Base-by-base conservation (phyloP, 2,888 invertebrate species). In the Bruchidius siliquastri region DNA sequence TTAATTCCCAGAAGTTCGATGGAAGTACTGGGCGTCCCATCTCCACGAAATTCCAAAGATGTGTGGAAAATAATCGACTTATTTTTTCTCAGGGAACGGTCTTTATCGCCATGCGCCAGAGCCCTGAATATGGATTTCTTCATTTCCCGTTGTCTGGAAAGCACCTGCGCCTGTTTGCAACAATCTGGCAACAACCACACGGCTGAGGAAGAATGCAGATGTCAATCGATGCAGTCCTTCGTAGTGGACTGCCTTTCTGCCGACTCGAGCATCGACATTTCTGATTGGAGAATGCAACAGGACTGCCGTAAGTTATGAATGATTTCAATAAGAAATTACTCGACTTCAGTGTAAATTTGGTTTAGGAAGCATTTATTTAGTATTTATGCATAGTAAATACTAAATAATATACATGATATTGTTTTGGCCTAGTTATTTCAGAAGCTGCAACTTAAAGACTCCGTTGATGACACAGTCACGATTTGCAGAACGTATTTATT, bases 161-260 rank as follows among this genome's bases (percentile, higher is more conserved):
- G 91, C 69, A 90, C 92, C 69, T 96, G 95, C 84, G 89, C 90
- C 72, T 96, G 96, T 81, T 86, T 93, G 0, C 89, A 90, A 77
- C 85, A 88, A 71, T 83, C 87, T n/a, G 85, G 88, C 67, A 79
- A 78, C 20, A 84, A 85, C 74, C 78, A 79, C 49, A 82, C 80
- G 0, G 84, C 82, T 13, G 83, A 82, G 72, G 84, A 83, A 72
- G 84, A 88, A 32, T 96, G 95, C 83, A 89, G 92, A 77, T 96
- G 96, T 82, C 87, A 89, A 69, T 88, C 92, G 3, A 86, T 95
- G 73, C 91, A 93, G 80, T 89, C 89, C 77, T 92, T 93, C 80
- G 92, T 93, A 1, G 91, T 92, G 0, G 92, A 94, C 80, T 96
- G 96, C 79, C 87, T 93, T 74, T 90, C 92, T 0, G 88, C 89